A percentile compares a stretch with the other conserved stretches of the same genome.
phyloP scores from a whole-genome alignment of 2,797 vertebrate genomes.

The Trachops cirrhosus region DNA sequence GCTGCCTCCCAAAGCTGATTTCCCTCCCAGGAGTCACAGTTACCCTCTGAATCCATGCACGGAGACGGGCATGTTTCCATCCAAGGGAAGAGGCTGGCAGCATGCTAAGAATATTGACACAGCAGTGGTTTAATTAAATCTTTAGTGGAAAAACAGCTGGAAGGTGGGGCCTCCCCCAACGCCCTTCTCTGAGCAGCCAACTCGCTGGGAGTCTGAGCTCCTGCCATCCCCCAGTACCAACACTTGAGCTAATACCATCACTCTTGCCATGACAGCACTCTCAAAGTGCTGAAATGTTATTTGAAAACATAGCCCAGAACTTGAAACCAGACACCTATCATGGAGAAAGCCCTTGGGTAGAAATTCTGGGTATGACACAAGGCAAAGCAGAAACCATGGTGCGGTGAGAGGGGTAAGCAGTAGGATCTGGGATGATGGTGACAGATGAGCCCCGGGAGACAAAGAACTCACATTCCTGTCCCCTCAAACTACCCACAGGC shows the following conservation, averaged over 20 bases:
- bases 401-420: not conserved
- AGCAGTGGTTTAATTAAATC: conserved; percentile 27
- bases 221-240: not conserved
- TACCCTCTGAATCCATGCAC: not conserved
- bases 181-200: not conserved
- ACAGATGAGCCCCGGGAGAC: not conserved
- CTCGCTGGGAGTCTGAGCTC: not conserved
- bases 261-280: conserved; percentile 51
- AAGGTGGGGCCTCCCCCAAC: not conserved
- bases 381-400: not conserved
- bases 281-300: conserved; percentile 19
- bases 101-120: conserved; percentile 27
- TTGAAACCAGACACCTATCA: conserved; percentile 23
- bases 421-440: not conserved
- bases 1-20: not conserved
- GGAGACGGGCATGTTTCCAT: not conserved
- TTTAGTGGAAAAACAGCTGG: conserved; percentile 48
- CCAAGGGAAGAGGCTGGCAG: not conserved
- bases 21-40: not conserved
- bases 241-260: not conserved
- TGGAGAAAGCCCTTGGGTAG: not conserved
- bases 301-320: conserved; percentile 40
- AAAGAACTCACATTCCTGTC: not conserved
- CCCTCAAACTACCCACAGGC: not conserved
- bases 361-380: not conserved